Base-by-base conservation (phyloP, 2,888 invertebrate species). In the Mechanitis mazaeus region DNA sequence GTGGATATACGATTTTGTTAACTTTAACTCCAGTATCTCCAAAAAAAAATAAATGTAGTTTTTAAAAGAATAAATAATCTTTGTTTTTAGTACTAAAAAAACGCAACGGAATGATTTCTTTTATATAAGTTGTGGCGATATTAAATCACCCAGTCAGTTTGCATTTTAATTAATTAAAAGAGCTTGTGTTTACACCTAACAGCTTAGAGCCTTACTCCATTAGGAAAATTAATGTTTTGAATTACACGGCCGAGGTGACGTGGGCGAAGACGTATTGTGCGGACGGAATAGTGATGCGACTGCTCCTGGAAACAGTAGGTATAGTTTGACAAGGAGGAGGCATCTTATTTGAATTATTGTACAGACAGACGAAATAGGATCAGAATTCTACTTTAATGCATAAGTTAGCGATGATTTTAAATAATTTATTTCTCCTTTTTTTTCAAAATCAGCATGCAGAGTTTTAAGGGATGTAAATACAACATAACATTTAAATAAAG, bases 191-290 rank as follows among this genome's bases (percentile, higher is more conserved):
- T 84, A 84, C 85, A 82, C 82, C 50, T 50, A 31, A 83, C 77
- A 81, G 80, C 79, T 69, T 75, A 73, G 76, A 80, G 80, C 80
- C 84, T 88, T 84, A 86, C 80, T 88, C 89, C 90, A 91, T 91
- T 91, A 90, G 81, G 85, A 85, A 90, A 90, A 90, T 91, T 89
- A 90, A 90, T 90, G 90, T 89, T 89, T 88, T 81, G 86, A 88
- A 86, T 88, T 86, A 88, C 82, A 75, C 76, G 70, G 68, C 69
- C 70, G 73, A 70, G 71, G 71, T 71, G 72, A 67, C 71, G 74
- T 63, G 72, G 71, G 73, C 71, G 73, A 75, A 73, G 68, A 76
- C 72, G 71, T 69, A 74, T 72, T 72, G 62, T 71, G 66, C 68
- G 69, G 65, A 68, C 61, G 63, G 63, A 66, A 71, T 70, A 62